A percentile compares a stretch with the other conserved stretches of the same genome.
These are phyloP conservation scores for Bradypodion pumilum DNA, from an alignment of 2,797 vertebrate genomes.

Conservation along the genomic window DNA sequence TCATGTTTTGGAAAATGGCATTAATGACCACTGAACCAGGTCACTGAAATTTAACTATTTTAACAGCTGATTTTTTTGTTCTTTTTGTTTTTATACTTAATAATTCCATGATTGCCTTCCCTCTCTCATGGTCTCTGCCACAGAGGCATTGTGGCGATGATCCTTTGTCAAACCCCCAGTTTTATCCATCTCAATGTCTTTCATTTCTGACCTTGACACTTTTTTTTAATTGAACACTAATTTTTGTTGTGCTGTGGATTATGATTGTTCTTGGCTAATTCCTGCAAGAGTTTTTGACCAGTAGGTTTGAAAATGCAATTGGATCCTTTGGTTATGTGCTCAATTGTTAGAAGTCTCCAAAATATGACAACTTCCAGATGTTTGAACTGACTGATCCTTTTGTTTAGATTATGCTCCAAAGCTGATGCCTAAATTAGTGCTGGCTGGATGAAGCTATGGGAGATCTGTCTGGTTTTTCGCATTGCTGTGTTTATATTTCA, in stretches of 20 bases:
- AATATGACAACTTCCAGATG: conserved; percentile 93
- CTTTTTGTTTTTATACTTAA: not conserved
- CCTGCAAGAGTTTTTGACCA: conserved; percentile 41
- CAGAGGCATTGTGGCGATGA: not conserved
- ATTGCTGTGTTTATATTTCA: conserved; percentile 90
- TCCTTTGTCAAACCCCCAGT: not conserved
- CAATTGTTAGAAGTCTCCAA: conserved; percentile 76
- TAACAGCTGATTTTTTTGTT: not conserved
- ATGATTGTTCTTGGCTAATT: not conserved
- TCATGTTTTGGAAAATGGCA: not conserved
- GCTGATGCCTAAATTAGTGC: conserved; percentile 93
- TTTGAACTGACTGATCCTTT: conserved; percentile 84
- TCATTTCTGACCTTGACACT: not conserved
- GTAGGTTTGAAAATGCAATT: conserved; percentile 46
- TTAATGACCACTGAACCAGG: not conserved
- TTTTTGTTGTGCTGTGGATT: not conserved
- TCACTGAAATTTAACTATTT: not conserved
- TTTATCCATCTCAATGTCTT: not conserved
- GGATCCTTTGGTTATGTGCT: conserved; percentile 59
- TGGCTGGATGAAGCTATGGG: conserved; percentile 86
- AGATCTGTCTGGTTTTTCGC: conserved; percentile 85
- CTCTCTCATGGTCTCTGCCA: not conserved
- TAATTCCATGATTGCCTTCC: not conserved
- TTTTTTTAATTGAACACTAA: not conserved
- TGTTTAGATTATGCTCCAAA: conserved; percentile 93